Evolutionary conservation across 1,140 invertebrate genomes (phyloP), one percentile per base, ranked within the genome.

Genomic region (Megalopta genalis): DNA sequence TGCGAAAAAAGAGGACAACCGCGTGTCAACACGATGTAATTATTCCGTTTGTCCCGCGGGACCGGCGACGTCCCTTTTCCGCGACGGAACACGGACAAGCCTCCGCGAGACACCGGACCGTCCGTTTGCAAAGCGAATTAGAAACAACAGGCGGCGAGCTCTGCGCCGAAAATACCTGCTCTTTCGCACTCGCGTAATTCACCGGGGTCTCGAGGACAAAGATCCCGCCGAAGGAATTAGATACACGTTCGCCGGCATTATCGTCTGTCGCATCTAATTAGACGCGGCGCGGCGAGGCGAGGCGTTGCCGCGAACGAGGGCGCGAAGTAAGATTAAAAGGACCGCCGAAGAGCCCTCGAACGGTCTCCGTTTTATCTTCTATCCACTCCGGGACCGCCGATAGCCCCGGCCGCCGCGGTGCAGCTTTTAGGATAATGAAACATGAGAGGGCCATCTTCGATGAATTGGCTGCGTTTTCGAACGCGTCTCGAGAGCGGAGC

Each of bases 341-440:
- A 27, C 14, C 42, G 54, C 54, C 68, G 37, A 10, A 14, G 9
- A 42, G 18, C 8, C 0, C 14, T 46, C 63, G 27, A 12, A 21
- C 59, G 23, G 57, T 52, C n/a, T 62, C 57, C 14, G 37, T 62
- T 77, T 62, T 69, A 70, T 63, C 57, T 52, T 32, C 6, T 12
- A 39, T 39, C 10, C 16, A 7, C 10, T 46, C 49, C 49, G 49
- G 49, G 16, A 52, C 9, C 42, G 42, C 49, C 49, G 18, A 21
- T 49, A 14, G 54, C 7, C 14, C 6, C 0, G 6, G 7, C 9
- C 6, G 16, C 8, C 42, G 18, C 23, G 16, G 25, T 18, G 23
- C n/a, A 27, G 74, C 75, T 77, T 77, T 77, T 77, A 77, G 57
- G 21, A 77, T 77, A 70, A 77, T 77, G 66, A 77, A 68, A 77